Evolutionary conservation across 2,888 invertebrate species (phyloP).

Genomic region (Diaphora mendica): DNA sequence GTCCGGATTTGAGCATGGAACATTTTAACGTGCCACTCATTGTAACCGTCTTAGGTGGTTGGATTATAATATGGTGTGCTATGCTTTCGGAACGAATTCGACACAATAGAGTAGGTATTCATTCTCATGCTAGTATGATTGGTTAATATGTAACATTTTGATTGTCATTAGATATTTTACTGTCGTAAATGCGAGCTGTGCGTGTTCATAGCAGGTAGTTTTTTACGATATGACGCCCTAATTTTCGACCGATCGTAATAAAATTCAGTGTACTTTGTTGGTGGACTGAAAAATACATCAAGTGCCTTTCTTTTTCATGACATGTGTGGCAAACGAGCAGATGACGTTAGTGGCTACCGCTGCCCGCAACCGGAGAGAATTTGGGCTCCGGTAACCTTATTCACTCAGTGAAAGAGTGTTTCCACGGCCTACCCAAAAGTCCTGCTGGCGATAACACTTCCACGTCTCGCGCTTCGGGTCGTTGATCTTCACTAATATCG

Average conservation of each 20-base stretch:
- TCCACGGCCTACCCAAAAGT: too few species aligned
- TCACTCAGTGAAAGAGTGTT: too few species aligned
- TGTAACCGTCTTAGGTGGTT: conserved; percentile 56
- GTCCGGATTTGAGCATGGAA: conserved; percentile 54
- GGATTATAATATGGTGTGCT: conserved; percentile 69
- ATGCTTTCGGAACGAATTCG: conserved; percentile 65
- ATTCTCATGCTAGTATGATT: neutral
- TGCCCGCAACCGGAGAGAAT: too few species aligned
- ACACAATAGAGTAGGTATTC: conserved; percentile 66
- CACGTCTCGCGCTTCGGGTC: too few species aligned
- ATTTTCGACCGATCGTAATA: neutral
- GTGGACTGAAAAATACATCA: too few species aligned
- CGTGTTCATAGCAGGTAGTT: neutral
- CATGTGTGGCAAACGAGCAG: neutral
- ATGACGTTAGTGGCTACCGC: neutral
- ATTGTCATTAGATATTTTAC: neutral
- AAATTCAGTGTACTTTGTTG: neutral
- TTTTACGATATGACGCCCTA: neutral
- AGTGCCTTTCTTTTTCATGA: neutral
- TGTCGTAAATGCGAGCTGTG: neutral
- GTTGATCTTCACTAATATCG: too few species aligned
- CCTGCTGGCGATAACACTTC: too few species aligned
- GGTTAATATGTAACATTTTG: neutral
- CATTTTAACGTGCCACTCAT: conserved; percentile 63
- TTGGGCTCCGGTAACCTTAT: too few species aligned